Evolutionary conservation across 2,888 invertebrate genomes (phyloP), one percentile per base, ranked within the genome.

Genomic region (Gisinianus flammeolus): DNA sequence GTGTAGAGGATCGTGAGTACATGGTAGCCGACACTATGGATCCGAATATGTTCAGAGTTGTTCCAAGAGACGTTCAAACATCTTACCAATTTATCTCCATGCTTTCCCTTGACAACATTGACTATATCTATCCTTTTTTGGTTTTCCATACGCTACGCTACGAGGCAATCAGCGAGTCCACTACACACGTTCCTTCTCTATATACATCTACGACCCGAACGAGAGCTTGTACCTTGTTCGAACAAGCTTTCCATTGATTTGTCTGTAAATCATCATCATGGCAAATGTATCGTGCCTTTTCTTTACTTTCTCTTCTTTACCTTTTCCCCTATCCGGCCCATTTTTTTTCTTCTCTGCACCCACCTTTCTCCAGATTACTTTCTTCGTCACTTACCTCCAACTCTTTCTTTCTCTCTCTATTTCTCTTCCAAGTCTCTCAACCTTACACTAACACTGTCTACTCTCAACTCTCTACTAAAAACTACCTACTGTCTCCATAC

Each of bases 191-290:
- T 73, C 62, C 73, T 73, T 58, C 64, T 62, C 73, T n/a, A n/a
- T n/a, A n/a, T n/a, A n/a, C n/a, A n/a, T n/a, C n/a, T n/a, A n/a
- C n/a, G n/a, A n/a, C n/a, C n/a, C n/a, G n/a, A n/a, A n/a, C n/a
- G n/a, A 64, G 62, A 64, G 22, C 54, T 62, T 64, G 73, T 62
- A 62, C 62, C 73, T 62, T 73, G 62, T 73, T 73, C 73, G 58
- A 73, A 73, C 73, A 73, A 62, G 58, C 62, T 35, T 62, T 58
- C 58, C 73, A 73, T 73, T 73, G 73, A 73, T 73, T 73, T 73
- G 22, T 24, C 62, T 62, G 62, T 73, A 73, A 73, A 73, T 73
- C 73, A 73, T 73, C 73, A 73, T 62, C 64, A n/a, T 73, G 73
- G 62, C 73, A 73, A 73, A 73, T 73, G 73, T 58, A 73, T 64